Conservation (phyloP, 2,113 vertebrate species). For the Neomonachus schauinslandi region DNA sequence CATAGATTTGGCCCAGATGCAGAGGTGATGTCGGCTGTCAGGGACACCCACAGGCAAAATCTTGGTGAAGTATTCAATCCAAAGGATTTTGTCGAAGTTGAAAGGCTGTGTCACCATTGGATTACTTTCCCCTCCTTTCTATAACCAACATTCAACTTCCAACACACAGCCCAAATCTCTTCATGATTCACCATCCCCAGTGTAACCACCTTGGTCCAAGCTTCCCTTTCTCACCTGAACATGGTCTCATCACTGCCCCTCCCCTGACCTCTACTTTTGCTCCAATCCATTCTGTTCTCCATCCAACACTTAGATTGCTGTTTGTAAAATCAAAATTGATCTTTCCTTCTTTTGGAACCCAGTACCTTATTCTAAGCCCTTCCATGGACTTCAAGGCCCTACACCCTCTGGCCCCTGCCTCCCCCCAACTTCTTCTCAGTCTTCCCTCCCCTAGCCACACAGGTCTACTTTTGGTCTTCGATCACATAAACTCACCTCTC, state of each 20-base stretch:
- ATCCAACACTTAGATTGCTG: fast-evolving
- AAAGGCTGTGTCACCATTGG: background rate
- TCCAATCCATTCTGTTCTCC: background rate
- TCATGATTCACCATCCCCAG: background rate
- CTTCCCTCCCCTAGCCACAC: background rate
- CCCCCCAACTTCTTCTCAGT: background rate
- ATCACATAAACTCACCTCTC: background rate
- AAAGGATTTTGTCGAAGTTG: background rate
- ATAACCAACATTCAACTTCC: background rate
- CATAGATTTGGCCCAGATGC: background rate
- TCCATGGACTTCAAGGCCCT: background rate
- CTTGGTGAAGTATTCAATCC: background rate
- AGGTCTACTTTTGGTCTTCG: background rate
- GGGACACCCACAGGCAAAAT: background rate
- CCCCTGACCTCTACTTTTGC: no score
- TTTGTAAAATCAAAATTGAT: background rate
- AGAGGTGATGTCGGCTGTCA: background rate
- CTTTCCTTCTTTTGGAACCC: background rate
- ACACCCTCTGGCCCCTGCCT: no score
- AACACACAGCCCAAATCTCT: background rate
- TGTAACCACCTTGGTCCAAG: background rate
- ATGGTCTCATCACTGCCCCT: background rate
- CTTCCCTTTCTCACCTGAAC: background rate
- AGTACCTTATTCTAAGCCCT: background rate
- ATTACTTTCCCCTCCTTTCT: background rate